Evolutionary conservation across 2,888 invertebrate species (phyloP).

Genomic region (Hylaea fasciaria): DNA sequence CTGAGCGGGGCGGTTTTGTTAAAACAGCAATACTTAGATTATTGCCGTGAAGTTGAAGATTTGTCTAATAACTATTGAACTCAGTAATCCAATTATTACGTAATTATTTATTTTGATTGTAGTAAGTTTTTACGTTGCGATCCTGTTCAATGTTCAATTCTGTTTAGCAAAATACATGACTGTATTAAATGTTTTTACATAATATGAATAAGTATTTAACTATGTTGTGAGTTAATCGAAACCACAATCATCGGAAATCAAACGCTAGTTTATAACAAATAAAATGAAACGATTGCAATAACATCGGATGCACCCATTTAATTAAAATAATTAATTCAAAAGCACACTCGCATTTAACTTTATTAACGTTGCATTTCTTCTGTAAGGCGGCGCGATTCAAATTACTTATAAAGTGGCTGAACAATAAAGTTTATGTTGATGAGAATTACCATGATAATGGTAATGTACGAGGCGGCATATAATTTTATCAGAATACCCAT

Average conservation of each 20-base stretch:
- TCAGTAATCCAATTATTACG: background rate
- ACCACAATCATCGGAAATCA: too few species aligned
- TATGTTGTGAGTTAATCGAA: too few species aligned
- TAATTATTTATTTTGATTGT: background rate
- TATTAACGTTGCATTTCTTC: constrained; percentile 17
- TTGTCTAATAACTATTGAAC: background rate
- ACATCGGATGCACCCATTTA: background rate
- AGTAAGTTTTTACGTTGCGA: background rate
- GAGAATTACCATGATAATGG: constrained; percentile 21
- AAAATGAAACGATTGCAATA: too few species aligned
- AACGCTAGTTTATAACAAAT: too few species aligned
- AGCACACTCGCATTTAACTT: constrained; percentile 13
- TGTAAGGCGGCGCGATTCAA: constrained; percentile 3
- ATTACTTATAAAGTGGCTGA: constrained; percentile 10
- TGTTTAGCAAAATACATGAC: too few species aligned
- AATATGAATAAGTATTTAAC: background rate
- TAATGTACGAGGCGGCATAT: constrained; percentile 14
- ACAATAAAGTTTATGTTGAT: constrained; percentile 19
- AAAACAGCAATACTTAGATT: background rate
- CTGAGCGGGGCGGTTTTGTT: constrained; percentile 22
- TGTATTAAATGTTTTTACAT: too few species aligned
- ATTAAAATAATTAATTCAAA: constrained; percentile 11
- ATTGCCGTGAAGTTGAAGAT: background rate
- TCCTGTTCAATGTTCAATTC: too few species aligned
- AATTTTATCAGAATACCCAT: constrained; percentile 21